phyloP scores from a whole-genome alignment of 1,140 invertebrate genomes.

The Protaetia brevitarsis region DNA sequence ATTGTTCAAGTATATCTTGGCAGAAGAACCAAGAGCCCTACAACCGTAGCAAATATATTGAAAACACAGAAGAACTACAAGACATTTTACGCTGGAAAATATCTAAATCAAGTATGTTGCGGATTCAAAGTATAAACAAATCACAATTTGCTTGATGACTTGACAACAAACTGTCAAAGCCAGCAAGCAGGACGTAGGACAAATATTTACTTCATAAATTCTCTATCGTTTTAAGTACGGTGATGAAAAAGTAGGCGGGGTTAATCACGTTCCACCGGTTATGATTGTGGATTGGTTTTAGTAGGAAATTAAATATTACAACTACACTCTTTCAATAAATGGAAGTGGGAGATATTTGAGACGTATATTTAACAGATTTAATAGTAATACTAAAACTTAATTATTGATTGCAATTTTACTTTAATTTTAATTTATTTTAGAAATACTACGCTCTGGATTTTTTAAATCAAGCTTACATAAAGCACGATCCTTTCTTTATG shows the following conservation, averaged over 20 bases:
- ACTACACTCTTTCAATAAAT: conserved; percentile 84
- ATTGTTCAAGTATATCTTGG: conserved; percentile 71
- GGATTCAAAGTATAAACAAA: background rate
- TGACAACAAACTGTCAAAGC: no score
- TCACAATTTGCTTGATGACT: no score
- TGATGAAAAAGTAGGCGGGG: conserved; percentile 54
- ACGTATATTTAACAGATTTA: conserved; percentile 81
- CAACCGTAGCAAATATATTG: conserved; percentile 67
- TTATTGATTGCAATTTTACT: conserved; percentile 19
- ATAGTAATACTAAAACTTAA: no score
- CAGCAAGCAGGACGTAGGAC: no score
- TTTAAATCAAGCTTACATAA: conserved; percentile 46
- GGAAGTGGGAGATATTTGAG: conserved; percentile 62
- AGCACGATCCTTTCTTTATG: conserved; percentile 70
- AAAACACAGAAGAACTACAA: conserved; percentile 59
- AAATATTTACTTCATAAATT: no score
- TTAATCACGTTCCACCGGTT: conserved; percentile 72
- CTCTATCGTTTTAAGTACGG: conserved; percentile 58
- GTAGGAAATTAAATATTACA: conserved; percentile 85
- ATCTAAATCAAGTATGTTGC: conserved; percentile 69
- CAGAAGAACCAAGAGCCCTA: conserved; percentile 59
- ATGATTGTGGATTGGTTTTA: conserved; percentile 76
- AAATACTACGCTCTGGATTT: conserved; percentile 59
- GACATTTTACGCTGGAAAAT: conserved; percentile 85
- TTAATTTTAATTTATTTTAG: conserved; percentile 48